Evolutionary conservation across 2,113 vertebrate species (phyloP), one percentile per base, ranked within the genome.

Genomic region (Xyliphius kryptos): DNA sequence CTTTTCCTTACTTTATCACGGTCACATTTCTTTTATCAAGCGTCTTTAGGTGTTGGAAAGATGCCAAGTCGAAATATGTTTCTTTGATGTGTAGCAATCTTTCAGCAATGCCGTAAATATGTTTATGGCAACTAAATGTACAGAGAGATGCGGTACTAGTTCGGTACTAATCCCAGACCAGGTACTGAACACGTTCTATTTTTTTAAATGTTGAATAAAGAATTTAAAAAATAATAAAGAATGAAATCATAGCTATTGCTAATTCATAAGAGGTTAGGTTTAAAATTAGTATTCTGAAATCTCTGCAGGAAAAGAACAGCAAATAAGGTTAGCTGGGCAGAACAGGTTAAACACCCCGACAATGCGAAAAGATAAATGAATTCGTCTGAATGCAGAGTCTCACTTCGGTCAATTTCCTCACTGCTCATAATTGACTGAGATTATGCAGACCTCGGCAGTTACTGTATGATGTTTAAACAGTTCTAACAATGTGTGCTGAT

Each of bases 261-360:
- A 5, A 40, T 48, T 50, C 26, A 50, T 37, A 37, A 9, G n/a
- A 41, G 17, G 44, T 37, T 52, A 36, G 36, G 47, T 3, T 52
- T 55, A 38, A 55, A 46, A 53, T 55, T 19, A 55, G 16, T 41
- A 64, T 51, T 20, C 16, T 2, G 13, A 64, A 51, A n/a, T 21
- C 6, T 44, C 50, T 43, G 51, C 40, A 55, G 16, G 21, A 64
- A 43, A 55, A 20, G 40, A 47, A 47, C 3, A 3, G 22, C 16
- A 17, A 40, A 38, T 6, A 19, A 32, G 13, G 44, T 19, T 11
- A 5, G 40, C 14, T 4, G 3, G 17, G 43, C 26, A 56, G 62
- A 4, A 10, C 9, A 10, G 62, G 52, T 56, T 56, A 46, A 64
- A 64, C n/a, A 47, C 51, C 15, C 17, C 19, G 61, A 63, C 51